Evolutionary conservation across 2,113 vertebrate species (phyloP), one percentile per base, ranked within the genome.

Genomic region (Larimichthys crocea): DNA sequence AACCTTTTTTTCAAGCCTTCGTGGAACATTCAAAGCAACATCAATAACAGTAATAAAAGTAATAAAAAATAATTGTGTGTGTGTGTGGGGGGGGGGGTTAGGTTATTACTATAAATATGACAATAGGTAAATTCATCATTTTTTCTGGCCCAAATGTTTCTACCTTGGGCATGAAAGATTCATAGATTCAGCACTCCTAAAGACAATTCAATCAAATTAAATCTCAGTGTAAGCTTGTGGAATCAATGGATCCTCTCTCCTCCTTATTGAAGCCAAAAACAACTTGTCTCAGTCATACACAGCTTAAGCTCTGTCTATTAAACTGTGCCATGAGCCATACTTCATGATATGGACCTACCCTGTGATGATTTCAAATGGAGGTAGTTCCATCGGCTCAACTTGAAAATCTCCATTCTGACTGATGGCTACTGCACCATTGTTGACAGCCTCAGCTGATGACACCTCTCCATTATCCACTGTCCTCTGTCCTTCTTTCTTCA

Each of bases 301-400:
- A 72, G 5, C 16, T 3, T 50, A n/a, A 17, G 1, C 50, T 64
- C 26, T 61, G 4, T 61, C 46, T 63, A 53, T 19, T 24, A 24
- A 67, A 56, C 1, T 19, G 10, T 55, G 40, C 29, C 5, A 40
- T 56, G 16, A 55, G 62, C 24, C n/a, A 17, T 3, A 65, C 20
- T 17, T 69, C 3, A 1, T 46, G 40, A 50, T 53, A 24, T 53
- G 16, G 22, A 93, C 96, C 94, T 93, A 98, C 98, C 97, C 97
- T 16, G 93, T 92, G 71, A 98, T 96, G 56, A 98, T 97, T 90
- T 99, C 97, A 79, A 98, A 99, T 0, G 97, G 97, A 0, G 97
- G 97, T 76, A 98, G 92, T 46, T 97, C 96, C 62, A 94, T 91
- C 15, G 84, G 85, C 48, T 95, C 93, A 5, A 88, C 69, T 76